These are phyloP conservation scores for Acanthochromis polyacanthus DNA, from an alignment of 2,113 vertebrate genomes.

Conservation along the genomic window DNA sequence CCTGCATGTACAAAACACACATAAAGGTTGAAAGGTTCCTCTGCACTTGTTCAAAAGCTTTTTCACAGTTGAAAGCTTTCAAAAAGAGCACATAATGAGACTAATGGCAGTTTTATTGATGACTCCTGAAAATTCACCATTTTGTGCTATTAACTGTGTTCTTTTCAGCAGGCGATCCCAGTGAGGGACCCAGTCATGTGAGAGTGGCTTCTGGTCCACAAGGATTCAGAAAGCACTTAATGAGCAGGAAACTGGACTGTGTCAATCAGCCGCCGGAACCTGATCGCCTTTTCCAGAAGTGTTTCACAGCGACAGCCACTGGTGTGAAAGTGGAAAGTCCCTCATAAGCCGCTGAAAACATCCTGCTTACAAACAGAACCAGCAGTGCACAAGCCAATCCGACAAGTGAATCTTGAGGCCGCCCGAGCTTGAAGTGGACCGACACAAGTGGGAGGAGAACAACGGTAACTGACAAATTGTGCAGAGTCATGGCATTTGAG, in stretches of 20 bases:
- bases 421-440: neutral
- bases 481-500: neutral
- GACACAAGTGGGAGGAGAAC: neutral
- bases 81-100: neutral
- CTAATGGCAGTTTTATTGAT: neutral
- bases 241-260: slow-evolving; percentile 81
- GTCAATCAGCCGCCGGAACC: slow-evolving; percentile 80
- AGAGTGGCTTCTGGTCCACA: slow-evolving; percentile 63
- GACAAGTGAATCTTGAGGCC: neutral
- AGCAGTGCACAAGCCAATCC: neutral
- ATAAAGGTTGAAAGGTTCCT: too few relatives aligned
- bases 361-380: neutral
- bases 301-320: slow-evolving; percentile 82
- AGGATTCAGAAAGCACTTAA: slow-evolving; percentile 81
- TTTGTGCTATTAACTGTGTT: neutral
- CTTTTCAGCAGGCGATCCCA: slow-evolving; percentile 57
- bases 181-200: slow-evolving; percentile 53
- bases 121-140: neutral
- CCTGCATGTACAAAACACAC: too few relatives aligned
- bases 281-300: slow-evolving; percentile 81
- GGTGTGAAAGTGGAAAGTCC: slow-evolving; percentile 78
- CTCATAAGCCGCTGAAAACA: slow-evolving; percentile 39
- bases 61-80: too few relatives aligned
- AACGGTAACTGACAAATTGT: neutral
- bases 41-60: too few relatives aligned